phyloP scores from a whole-genome alignment of 1,140 invertebrate species.

The Bombyx mori region DNA sequence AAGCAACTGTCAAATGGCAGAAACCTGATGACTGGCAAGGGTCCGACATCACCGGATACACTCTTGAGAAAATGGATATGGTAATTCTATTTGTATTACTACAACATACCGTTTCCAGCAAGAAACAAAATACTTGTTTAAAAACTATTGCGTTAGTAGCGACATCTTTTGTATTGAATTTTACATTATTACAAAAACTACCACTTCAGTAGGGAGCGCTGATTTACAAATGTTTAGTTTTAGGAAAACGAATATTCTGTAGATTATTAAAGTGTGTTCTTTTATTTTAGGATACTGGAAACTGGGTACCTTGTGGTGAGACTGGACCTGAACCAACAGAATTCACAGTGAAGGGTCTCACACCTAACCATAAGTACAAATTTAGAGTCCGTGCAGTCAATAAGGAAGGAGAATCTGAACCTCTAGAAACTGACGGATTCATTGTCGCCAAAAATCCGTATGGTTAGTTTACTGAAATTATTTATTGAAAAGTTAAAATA shows the following conservation, averaged over 20 bases:
- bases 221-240: too few species aligned
- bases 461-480: conserved; percentile 69
- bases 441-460: conserved; percentile 97
- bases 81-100: conserved; percentile 25
- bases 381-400: conserved; percentile 98
- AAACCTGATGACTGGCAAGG: conserved; percentile 96
- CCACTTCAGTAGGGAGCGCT: too few species aligned
- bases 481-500: neutral
- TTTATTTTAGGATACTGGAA: conserved; percentile 79
- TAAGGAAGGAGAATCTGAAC: conserved; percentile 98
- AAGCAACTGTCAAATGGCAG: conserved; percentile 96
- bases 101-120: too few species aligned
- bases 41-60: conserved; percentile 93
- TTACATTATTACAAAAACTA: too few species aligned
- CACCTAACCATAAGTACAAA: conserved; percentile 98
- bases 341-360: conserved; percentile 93
- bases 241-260: too few species aligned
- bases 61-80: conserved; percentile 97
- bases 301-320: conserved; percentile 94
- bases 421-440: conserved; percentile 89
- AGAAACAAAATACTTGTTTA: too few species aligned
- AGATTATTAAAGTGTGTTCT: conserved; percentile 6
- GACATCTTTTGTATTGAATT: too few species aligned
- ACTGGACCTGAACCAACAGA: conserved; percentile 85
- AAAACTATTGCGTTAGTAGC: too few species aligned